These are phyloP conservation scores for Phorcus lineatus DNA, from an alignment of 2,888 invertebrate genomes.

Conservation along the genomic window DNA sequence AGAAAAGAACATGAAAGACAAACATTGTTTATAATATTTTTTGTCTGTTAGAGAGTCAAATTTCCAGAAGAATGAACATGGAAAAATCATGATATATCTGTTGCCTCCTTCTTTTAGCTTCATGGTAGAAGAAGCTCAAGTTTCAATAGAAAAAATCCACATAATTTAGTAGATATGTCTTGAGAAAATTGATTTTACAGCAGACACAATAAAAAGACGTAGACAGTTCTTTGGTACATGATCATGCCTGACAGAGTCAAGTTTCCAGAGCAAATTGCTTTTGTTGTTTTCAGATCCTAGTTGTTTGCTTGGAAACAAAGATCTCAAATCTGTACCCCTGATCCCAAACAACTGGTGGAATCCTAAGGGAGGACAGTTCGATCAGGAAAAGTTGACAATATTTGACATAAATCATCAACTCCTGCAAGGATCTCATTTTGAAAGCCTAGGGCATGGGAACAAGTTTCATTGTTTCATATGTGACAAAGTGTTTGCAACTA, in stretches of 20 bases:
- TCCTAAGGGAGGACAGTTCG: not conserved
- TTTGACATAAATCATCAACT: not conserved
- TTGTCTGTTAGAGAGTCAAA: too few species aligned
- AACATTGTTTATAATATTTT: too few species aligned
- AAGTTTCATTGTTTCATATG: not conserved
- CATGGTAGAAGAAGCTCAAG: too few species aligned
- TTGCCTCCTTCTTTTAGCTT: too few species aligned
- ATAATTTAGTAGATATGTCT: too few species aligned
- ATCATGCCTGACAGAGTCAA: not conserved
- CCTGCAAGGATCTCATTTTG: not conserved
- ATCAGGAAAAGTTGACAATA: not conserved
- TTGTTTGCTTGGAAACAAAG: conserved; percentile 3
- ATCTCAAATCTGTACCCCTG: not conserved
- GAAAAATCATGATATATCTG: too few species aligned
- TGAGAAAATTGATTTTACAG: too few species aligned
- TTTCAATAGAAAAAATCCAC: too few species aligned
- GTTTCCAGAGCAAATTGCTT: not conserved
- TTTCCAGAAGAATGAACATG: too few species aligned
- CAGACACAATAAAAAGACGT: too few species aligned
- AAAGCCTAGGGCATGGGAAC: not conserved
- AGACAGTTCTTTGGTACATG: too few species aligned
- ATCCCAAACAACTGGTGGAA: not conserved
- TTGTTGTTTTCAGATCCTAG: conserved; percentile 13
- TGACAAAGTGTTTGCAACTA: not conserved
- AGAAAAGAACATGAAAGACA: too few species aligned